Evolutionary conservation across 2,888 invertebrate species (phyloP), one percentile per base, ranked within the genome.

Genomic region (Schizotus pectinicornis): DNA sequence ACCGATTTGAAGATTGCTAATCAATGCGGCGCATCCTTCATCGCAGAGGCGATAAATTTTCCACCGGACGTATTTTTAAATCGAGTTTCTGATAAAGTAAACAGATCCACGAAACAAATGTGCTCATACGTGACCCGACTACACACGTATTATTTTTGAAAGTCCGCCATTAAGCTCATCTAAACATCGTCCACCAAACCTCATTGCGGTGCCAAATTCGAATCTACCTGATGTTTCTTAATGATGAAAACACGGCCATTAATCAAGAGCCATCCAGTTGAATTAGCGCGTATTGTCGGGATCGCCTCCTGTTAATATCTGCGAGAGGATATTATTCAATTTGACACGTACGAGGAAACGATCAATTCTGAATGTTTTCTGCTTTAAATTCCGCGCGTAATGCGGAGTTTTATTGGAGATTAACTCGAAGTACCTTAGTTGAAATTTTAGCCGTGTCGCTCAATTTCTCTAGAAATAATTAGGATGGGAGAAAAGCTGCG

Each of bases 41-140:
- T 33, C 13, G 32, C 22, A 49, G 31, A 22, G 12, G 9, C 39
- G 11, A 13, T 33, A 41, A 41, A 32, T 50, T 50, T 12, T 39
- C 41, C 41, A 39, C 39, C 41, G 9, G 22, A 12, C 12, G 7
- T 41, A 41, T 50, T 50, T 50, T 50, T 41, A 50, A 31, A n/a
- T 9, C 12, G 22, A 42, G 42, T 51, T 51, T 42, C 22, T 22
- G 30, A 30, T 39, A 51, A 42, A 51, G 42, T 51, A 51, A 42
- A 43, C 36, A 36, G 35, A 13, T 42, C 51, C 13, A 51, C 42
- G 22, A 5, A 22, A 22, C 22, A 22, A 22, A 22, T 22, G 30
- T 48, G 36, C 35, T 49, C 41, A 49, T 49, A 49, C 49, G 49
- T 49, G 49, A 49, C 32, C 31, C 36, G 48, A 48, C 48, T 48